Percentiles rank a stretch among this genome's conserved stretches.
phyloP scores from a whole-genome alignment of 2,797 vertebrate genomes.

The Hemitrygon akajei region DNA sequence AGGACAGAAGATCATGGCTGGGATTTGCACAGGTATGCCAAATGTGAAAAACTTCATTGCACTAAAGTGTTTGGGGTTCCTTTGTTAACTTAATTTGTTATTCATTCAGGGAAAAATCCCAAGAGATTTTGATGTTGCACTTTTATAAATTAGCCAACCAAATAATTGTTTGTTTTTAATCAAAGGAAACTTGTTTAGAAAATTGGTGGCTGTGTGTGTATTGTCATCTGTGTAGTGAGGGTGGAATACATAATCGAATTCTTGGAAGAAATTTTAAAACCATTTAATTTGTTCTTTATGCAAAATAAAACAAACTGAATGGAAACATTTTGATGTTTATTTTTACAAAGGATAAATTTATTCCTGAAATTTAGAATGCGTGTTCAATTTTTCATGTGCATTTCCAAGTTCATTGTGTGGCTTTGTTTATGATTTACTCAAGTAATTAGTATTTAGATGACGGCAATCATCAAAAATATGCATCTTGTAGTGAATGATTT shows the following conservation, averaged over 20 bases:
- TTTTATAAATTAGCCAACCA: background rate
- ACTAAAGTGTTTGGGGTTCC: background rate
- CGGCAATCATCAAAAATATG: background rate
- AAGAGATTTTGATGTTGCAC: background rate
- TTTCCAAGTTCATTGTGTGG: background rate
- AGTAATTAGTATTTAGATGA: background rate
- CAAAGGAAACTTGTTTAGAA: background rate
- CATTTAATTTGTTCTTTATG: background rate
- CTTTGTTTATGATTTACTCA: background rate
- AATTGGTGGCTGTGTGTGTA: background rate
- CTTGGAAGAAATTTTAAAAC: background rate
- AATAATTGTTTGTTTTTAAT: background rate
- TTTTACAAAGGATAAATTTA: background rate
- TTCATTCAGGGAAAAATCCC: background rate
- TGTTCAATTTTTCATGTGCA: background rate
- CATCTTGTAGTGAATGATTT: background rate
- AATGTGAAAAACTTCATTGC: background rate
- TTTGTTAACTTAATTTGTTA: background rate
- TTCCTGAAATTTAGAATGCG: no score
- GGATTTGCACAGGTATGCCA: slow-evolving; percentile 90
- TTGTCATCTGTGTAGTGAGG: background rate
- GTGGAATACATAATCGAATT: background rate
- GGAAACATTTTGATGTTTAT: background rate
- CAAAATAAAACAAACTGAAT: background rate
- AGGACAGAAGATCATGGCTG: slow-evolving; percentile 94